These are phyloP conservation scores for Drosophila stalkeri DNA, from an alignment of 2,888 invertebrate genomes.

Conservation along the genomic window DNA sequence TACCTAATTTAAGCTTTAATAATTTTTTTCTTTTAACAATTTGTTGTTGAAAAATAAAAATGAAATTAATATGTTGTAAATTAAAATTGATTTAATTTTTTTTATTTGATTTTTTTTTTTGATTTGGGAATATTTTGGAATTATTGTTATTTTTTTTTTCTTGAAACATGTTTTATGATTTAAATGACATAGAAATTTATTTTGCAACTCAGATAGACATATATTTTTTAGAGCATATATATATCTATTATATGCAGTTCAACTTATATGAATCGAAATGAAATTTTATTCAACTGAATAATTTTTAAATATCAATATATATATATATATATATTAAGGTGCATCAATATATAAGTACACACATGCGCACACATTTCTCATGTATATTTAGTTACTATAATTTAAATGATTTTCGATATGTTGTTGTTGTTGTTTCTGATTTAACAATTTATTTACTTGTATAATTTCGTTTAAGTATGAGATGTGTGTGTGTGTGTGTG, in stretches of 20 bases:
- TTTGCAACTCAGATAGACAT: conserved; percentile 13
- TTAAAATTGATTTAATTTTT: background rate
- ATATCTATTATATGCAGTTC: background rate
- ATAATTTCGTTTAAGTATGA: conserved; percentile 4
- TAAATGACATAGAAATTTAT: conserved; percentile 9
- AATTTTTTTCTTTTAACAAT: conserved; percentile 9
- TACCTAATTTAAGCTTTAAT: conserved; percentile 30
- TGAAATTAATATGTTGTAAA: background rate
- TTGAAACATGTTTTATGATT: background rate
- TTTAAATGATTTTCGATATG: conserved; percentile 71
- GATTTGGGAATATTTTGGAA: background rate
- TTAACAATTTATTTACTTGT: conserved; percentile 23
- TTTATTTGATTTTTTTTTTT: background rate
- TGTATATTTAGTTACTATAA: conserved; percentile 10
- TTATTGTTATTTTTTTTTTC: background rate
- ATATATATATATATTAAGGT: background rate
- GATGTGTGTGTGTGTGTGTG: conserved; percentile 19
- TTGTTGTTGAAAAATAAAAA: background rate
- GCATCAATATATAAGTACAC: conserved; percentile 10
- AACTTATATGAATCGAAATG: background rate
- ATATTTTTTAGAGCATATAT: conserved; percentile 4
- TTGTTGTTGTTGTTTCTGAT: conserved; percentile 43
- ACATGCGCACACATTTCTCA: conserved; percentile 4
- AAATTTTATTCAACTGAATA: background rate
- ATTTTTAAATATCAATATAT: background rate